phyloP scores from a whole-genome alignment of 2,888 invertebrate species.

The Poecilobothrus nobilitatus region DNA sequence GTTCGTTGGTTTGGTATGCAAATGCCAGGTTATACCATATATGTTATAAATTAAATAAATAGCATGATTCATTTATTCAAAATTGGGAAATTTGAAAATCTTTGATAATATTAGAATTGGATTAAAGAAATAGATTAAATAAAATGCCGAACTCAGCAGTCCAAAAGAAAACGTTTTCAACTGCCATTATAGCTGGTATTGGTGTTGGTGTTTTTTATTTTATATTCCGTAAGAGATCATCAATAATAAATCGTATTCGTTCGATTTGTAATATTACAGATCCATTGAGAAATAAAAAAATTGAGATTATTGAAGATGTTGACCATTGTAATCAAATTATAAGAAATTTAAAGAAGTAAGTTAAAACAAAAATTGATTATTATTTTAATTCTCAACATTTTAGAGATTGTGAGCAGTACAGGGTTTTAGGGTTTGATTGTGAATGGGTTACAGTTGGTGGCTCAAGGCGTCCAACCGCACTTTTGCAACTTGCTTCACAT shows the following conservation, averaged over 20 bases:
- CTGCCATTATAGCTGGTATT: constrained; percentile 27
- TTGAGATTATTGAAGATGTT: constrained; percentile 35
- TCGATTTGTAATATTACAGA: constrained; percentile 24
- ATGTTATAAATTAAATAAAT: too few species aligned
- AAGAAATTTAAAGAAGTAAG: constrained; percentile 36
- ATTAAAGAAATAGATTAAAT: too few species aligned
- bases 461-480: constrained; percentile 53
- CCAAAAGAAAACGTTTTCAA: constrained; percentile 13
- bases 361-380: not conserved
- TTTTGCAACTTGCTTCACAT: constrained; percentile 63
- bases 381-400: constrained; percentile 2
- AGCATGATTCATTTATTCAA: too few species aligned
- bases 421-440: constrained; percentile 68
- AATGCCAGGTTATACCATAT: too few species aligned
- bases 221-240: constrained; percentile 40
- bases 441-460: constrained; percentile 67
- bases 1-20: too few species aligned
- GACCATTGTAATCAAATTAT: constrained; percentile 35
- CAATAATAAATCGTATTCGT: constrained; percentile 44
- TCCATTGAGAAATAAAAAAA: constrained; percentile 30
- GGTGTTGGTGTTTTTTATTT: constrained; percentile 36
- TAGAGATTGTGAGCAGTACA: constrained; percentile 37
- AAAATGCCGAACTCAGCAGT: not conserved
- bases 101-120: too few species aligned
- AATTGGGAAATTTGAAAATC: too few species aligned